Evolutionary conservation across 2,888 invertebrate genomes (phyloP), one percentile per base, ranked within the genome.

Genomic region (Drosophila helvetica): DNA sequence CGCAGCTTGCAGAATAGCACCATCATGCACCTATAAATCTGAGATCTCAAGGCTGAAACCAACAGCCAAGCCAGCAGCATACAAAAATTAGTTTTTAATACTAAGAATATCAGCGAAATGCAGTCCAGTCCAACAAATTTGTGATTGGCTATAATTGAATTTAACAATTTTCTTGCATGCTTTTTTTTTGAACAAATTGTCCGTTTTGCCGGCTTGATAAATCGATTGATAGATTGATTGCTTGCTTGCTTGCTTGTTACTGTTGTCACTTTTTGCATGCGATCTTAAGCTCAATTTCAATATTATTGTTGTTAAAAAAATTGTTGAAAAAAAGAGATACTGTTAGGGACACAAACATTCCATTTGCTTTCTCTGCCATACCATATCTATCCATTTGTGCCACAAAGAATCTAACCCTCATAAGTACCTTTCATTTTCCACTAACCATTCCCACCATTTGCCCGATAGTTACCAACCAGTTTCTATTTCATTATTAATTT

Each of bases 1-100:
- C 85, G 77, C 90, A 92, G 92, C 90, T 91, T 91, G 87, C 92
- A 92, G 90, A 92, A 92, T 90, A 92, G 92, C 90, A 92, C 92
- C 88, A 90, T 92, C 79, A 92, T 92, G 92, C 92, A 92, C 90
- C 91, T 92, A 64, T 92, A 92, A 92, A 87, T 82, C 78, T 17
- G 50, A 66, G 15, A 63, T 68, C 25, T 45, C 47, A 48, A 52
- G 51, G 27, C 27, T 46, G 43, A n/a, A 15, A 15, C 46, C 25
- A 33, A 42, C 45, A 47, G 19, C 33, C 27, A 42, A 52, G 50
- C 18, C 27, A 57, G 54, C 53, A 63, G 58, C 42, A 60, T 38
- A 63, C 27, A n/a, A 67, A 60, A 15, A 43, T 22, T 15, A 19
- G 42, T 42, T 27, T 33, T 12, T 55, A 38, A n/a, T 7, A 38